phyloP scores from a whole-genome alignment of 1,140 invertebrate genomes.

The Antheraea pernyi region DNA sequence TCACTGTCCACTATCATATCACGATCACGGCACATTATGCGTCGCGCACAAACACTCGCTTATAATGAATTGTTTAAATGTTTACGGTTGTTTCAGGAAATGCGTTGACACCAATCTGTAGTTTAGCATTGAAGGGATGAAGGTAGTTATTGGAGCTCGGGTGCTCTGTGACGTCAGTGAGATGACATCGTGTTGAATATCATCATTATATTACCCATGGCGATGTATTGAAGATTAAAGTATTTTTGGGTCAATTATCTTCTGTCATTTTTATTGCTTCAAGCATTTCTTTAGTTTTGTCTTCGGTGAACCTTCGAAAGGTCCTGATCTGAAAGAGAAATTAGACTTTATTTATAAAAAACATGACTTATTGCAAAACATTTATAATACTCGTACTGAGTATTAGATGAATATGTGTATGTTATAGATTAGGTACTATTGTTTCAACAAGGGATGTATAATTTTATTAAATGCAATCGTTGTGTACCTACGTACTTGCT shows the following conservation, averaged over 20 bases:
- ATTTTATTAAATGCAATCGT: too few species aligned
- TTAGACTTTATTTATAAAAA: slow-evolving; percentile 7
- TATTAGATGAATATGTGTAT: too few species aligned
- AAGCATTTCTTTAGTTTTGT: background rate
- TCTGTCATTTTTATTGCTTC: slow-evolving; percentile 50
- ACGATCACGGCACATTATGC: slow-evolving; percentile 86
- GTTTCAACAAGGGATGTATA: too few species aligned
- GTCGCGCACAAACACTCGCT: slow-evolving; percentile 46
- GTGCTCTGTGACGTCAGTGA: slow-evolving; percentile 42
- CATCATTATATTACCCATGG: slow-evolving; percentile 4
- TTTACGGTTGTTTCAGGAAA: slow-evolving; percentile 92
- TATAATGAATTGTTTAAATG: slow-evolving; percentile 42
- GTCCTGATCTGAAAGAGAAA: slow-evolving; percentile 34
- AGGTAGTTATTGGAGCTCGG: slow-evolving; percentile 36
- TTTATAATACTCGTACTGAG: too few species aligned
- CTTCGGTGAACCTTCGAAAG: background rate
- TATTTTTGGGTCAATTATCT: slow-evolving; percentile 50
- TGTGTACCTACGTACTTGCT: too few species aligned
- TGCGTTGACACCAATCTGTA: slow-evolving; percentile 92
- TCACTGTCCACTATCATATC: slow-evolving; percentile 83
- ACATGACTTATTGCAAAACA: too few species aligned
- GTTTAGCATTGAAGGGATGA: slow-evolving; percentile 85
- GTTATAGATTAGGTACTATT: too few species aligned
- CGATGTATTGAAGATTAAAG: background rate
- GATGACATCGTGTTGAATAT: slow-evolving; percentile 9